Percentiles rank a stretch among this genome's conserved stretches.
Evolutionary conservation across 2,888 invertebrate genomes (phyloP).

Genomic region (Mongoloraphidia duomilia): DNA sequence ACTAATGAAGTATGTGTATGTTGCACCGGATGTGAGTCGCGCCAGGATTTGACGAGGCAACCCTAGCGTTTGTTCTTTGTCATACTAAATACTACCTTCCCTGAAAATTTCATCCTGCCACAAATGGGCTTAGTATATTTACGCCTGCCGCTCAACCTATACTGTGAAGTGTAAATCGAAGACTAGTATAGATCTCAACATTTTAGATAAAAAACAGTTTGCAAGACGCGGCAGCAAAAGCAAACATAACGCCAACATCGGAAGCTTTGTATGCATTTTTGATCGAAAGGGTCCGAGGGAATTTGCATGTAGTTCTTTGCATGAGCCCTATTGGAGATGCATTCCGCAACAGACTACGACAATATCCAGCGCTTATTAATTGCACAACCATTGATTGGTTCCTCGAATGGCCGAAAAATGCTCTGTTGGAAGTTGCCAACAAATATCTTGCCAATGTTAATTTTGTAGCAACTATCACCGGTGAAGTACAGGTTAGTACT

Average conservation of each 20-base stretch:
- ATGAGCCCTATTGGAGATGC: constrained; percentile 82
- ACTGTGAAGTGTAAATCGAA: constrained; percentile 3
- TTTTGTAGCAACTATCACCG: constrained; percentile 54
- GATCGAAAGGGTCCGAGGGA: constrained; percentile 57
- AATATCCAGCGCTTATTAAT: constrained; percentile 78
- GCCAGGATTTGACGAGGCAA: too few species aligned
- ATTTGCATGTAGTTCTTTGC: constrained; percentile 69
- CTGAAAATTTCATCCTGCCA: too few species aligned
- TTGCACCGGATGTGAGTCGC: too few species aligned
- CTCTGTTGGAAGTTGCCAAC: constrained; percentile 76
- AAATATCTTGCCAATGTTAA: constrained; percentile 62
- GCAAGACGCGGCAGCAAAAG: constrained; percentile 39
- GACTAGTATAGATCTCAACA: constrained; percentile 6
- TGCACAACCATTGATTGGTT: constrained; percentile 86
- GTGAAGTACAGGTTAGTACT: constrained; percentile 17
- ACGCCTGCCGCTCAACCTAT: too few species aligned
- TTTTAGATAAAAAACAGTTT: constrained; percentile 44
- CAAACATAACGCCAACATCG: constrained; percentile 41
- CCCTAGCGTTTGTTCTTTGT: too few species aligned
- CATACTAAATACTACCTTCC: too few species aligned
- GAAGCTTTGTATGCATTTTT: constrained; percentile 63
- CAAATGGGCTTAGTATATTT: too few species aligned
- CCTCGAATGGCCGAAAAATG: constrained; percentile 76
- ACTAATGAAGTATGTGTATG: too few species aligned
- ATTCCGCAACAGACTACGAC: constrained; percentile 70